Evolutionary conservation across 2,797 vertebrate species (phyloP), one percentile per base, ranked within the genome.

Genomic region (Sebastiscus tertius): DNA sequence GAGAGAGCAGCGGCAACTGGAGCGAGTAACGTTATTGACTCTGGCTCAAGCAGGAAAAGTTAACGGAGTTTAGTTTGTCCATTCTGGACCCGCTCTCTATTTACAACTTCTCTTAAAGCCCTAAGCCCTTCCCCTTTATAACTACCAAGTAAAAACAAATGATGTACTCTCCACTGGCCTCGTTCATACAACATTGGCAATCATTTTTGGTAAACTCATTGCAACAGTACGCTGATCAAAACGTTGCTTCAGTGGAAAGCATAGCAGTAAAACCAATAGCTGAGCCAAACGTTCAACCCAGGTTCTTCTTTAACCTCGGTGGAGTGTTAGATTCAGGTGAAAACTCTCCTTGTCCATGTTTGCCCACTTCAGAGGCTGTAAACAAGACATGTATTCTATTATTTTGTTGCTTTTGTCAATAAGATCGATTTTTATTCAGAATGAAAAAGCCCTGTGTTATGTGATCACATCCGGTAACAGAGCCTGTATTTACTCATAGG

Each of bases 401-500:
- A 20, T 73, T 76, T 16, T 75, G 33, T 20, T 26, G 13, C 24
- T 22, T 80, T 66, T 58, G 60, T 81, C 77, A 64, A 62, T 78
- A 68, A 26, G 31, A 71, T 62, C 1, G 13, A 84, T 79, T 76
- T 52, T 55, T 27, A 67, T 75, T 67, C 14, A 14, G 33, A 70
- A 76, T 54, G 52, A 74, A 63, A 83, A 55, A 63, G 1, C 33
- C 71, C 24, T 2, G 24, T 75, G 60, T 63, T 52, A 6, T 70
- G 63, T 75, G 74, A 81, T 81, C 75, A 26, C 65, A 75, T 79
- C 22, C 60, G 18, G 64, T 49, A 73, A 72, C 80, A 26, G 52
- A 77, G 75, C 54, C 61, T 7, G 55, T 72, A 33, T 63, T 58
- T 65, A 62, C 67, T 86, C 55, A 58, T 66, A 2, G 54, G 42